These are phyloP conservation scores for Macaria notata DNA, from an alignment of 2,888 invertebrate species.

Conservation along the genomic window DNA sequence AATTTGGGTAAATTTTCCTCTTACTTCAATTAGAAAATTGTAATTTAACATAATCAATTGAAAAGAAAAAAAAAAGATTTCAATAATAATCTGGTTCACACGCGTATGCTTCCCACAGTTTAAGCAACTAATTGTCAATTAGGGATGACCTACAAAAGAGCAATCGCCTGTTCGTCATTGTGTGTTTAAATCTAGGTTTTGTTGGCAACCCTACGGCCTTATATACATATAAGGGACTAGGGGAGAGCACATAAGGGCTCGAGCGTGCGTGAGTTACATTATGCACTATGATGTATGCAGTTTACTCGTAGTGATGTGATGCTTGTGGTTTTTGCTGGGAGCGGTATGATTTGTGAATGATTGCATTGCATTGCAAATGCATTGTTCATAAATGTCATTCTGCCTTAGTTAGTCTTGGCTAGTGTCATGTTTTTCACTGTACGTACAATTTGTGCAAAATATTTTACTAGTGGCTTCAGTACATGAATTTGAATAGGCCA, in stretches of 20 bases:
- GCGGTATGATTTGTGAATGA: too few species aligned
- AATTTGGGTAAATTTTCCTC: neutral
- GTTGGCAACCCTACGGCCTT: slow-evolving; percentile 51
- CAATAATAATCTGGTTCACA: too few species aligned
- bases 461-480: too few species aligned
- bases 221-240: slow-evolving; percentile 46
- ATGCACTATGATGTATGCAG: slow-evolving; percentile 19
- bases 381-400: too few species aligned
- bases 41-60: neutral
- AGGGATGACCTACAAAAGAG: slow-evolving; percentile 10
- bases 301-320: slow-evolving; percentile 8
- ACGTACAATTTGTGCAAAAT: too few species aligned
- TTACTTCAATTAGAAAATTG: neutral
- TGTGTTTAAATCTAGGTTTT: slow-evolving; percentile 27
- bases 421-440: too few species aligned
- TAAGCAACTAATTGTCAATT: neutral
- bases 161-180: slow-evolving; percentile 9
- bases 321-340: slow-evolving; percentile 17
- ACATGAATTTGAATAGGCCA: too few species aligned
- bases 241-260: slow-evolving; percentile 57
- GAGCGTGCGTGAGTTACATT: slow-evolving; percentile 44
- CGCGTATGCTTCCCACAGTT: neutral
- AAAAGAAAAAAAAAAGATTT: neutral
- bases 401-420: too few species aligned
- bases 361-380: too few species aligned